These are phyloP conservation scores for Drosophila anceps DNA, from an alignment of 2,888 invertebrate genomes.

Conservation along the genomic window DNA sequence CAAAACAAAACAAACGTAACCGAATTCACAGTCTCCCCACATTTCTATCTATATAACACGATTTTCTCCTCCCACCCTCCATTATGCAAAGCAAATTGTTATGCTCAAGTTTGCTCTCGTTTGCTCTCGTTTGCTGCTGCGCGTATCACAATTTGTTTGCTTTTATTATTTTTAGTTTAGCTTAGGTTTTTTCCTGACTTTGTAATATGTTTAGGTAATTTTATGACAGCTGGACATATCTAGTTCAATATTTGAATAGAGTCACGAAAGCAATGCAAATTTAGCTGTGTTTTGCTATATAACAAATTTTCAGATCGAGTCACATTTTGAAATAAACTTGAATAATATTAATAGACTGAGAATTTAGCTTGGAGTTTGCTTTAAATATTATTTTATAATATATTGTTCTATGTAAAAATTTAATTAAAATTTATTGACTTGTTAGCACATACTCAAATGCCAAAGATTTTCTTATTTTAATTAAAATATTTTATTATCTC, in stretches of 20 bases:
- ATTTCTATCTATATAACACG: background rate
- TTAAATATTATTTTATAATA: too few species aligned
- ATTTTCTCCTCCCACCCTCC: constrained; percentile 1
- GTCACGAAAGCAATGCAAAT: constrained; percentile 3
- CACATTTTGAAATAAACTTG: background rate
- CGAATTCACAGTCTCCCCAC: constrained; percentile 1
- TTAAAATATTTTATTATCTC: too few species aligned
- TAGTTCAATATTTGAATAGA: constrained; percentile 1
- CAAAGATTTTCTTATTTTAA: too few species aligned
- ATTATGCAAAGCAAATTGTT: constrained; percentile 61
- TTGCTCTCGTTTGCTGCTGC: constrained; percentile 36
- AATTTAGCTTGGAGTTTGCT: too few species aligned
- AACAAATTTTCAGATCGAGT: background rate
- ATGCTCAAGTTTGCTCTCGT: constrained; percentile 45
- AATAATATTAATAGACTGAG: background rate
- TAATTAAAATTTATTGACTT: too few species aligned
- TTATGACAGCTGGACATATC: constrained; percentile 28
- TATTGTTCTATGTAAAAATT: too few species aligned
- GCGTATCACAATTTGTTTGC: constrained; percentile 23
- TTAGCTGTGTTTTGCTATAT: background rate
- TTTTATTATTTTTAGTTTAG: constrained; percentile 17
- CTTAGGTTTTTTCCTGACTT: constrained; percentile 18
- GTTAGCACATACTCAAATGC: too few species aligned
- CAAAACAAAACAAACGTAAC: too few species aligned
- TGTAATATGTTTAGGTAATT: constrained; percentile 46